Percentiles rank a stretch among this genome's conserved stretches.
Evolutionary conservation across 2,113 vertebrate species (phyloP).

Genomic region (Forbesichthys agassizii): DNA sequence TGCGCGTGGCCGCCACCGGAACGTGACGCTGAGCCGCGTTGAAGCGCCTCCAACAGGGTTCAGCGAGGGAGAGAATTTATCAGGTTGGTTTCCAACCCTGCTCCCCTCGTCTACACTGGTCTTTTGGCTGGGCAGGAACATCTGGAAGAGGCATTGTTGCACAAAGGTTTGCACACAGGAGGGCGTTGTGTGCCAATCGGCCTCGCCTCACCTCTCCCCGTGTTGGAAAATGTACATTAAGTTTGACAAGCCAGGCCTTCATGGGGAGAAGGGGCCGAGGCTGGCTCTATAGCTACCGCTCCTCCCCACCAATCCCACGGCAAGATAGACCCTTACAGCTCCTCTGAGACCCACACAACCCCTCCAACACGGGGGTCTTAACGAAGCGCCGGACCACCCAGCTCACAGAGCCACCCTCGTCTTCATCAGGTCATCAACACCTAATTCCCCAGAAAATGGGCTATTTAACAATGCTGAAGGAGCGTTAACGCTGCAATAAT

Average conservation of each 20-base stretch:
- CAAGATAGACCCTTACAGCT: slow-evolving; percentile 62
- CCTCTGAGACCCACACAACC: slow-evolving; percentile 62
- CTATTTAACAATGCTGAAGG: slow-evolving; percentile 63
- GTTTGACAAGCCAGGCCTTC: slow-evolving; percentile 75
- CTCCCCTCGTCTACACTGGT: slow-evolving; percentile 3
- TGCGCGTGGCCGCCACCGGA: neutral
- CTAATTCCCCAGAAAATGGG: slow-evolving; percentile 73
- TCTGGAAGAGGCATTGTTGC: slow-evolving; percentile 73
- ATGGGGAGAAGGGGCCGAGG: slow-evolving; percentile 59
- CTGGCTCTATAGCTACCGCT: slow-evolving; percentile 56
- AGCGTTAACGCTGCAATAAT: slow-evolving; percentile 49
- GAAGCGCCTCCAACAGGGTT: slow-evolving; percentile 3
- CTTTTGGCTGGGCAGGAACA: slow-evolving; percentile 41
- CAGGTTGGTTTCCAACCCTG: slow-evolving; percentile 31
- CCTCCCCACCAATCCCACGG: slow-evolving; percentile 42
- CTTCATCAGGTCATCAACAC: slow-evolving; percentile 79
- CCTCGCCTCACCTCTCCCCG: slow-evolving; percentile 63
- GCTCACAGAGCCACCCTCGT: slow-evolving; percentile 62
- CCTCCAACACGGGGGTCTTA: slow-evolving; percentile 56
- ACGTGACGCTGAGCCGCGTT: neutral
- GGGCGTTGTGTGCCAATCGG: slow-evolving; percentile 66
- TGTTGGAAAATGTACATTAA: slow-evolving; percentile 74
- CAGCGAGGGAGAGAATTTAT: slow-evolving; percentile 31
- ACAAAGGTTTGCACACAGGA: slow-evolving; percentile 59
- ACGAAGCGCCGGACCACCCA: slow-evolving; percentile 69